Conservation (phyloP, 1,140 invertebrate species). For the Trichoplusia ni region DNA sequence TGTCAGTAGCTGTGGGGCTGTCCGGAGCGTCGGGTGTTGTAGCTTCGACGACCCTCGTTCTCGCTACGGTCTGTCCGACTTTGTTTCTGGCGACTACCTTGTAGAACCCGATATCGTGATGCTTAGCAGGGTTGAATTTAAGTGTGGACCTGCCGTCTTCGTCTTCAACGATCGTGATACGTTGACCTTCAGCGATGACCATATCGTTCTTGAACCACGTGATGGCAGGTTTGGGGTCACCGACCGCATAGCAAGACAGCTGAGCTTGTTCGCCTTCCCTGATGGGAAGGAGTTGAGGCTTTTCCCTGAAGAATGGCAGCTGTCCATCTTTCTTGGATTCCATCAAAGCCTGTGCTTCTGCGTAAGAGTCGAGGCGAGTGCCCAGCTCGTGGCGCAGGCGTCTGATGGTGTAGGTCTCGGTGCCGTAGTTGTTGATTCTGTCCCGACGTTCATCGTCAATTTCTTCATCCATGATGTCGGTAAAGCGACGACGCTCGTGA, state of each 20-base stretch:
- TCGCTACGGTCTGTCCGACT: slow-evolving; percentile 88
- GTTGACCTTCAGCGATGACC: slow-evolving; percentile 89
- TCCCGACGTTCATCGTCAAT: slow-evolving; percentile 94
- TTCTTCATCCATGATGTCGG: slow-evolving; percentile 97
- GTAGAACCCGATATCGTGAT: slow-evolving; percentile 95
- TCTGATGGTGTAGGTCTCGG: slow-evolving; percentile 87
- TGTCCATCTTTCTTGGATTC: slow-evolving; percentile 90
- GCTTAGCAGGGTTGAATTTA: slow-evolving; percentile 87
- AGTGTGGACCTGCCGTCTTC: slow-evolving; percentile 90
- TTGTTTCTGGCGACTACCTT: slow-evolving; percentile 97
- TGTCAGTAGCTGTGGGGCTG: slow-evolving; percentile 90
- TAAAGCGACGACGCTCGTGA: slow-evolving; percentile 93
- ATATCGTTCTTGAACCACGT: slow-evolving; percentile 98
- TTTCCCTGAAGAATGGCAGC: slow-evolving; percentile 91
- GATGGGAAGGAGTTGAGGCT: slow-evolving; percentile 90
- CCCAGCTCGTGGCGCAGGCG: slow-evolving; percentile 91
- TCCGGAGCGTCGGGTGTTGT: slow-evolving; percentile 91
- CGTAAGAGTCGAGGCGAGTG: slow-evolving; percentile 89
- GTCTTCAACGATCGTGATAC: slow-evolving; percentile 89
- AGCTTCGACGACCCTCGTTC: slow-evolving; percentile 88
- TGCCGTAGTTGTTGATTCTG: slow-evolving; percentile 89
- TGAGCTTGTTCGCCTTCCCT: slow-evolving; percentile 89
- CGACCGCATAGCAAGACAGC: slow-evolving; percentile 92
- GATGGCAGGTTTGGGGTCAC: slow-evolving; percentile 93
- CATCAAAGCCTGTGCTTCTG: slow-evolving; percentile 91